These are phyloP conservation scores for Conus ventricosus DNA, from an alignment of 1,140 invertebrate genomes.

Conservation along the genomic window DNA sequence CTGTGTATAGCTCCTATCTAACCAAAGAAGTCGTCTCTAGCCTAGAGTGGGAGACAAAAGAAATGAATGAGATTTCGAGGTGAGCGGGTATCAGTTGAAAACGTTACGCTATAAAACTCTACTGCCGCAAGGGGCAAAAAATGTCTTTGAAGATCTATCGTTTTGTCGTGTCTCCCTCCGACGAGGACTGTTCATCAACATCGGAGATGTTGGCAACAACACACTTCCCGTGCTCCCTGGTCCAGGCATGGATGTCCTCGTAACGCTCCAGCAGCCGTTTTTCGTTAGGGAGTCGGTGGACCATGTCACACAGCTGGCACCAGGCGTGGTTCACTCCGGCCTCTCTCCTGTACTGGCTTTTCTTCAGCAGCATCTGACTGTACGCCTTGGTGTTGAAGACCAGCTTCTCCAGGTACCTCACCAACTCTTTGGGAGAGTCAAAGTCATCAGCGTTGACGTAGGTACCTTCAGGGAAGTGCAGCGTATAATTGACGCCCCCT, in stretches of 20 bases:
- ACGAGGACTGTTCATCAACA: not conserved
- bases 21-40: no score
- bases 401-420: conserved; percentile 16
- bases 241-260: conserved; percentile 1
- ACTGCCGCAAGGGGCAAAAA: not conserved
- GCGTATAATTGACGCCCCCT: conserved; percentile 78
- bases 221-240: not conserved
- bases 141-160: not conserved
- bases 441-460: conserved; percentile 31
- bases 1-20: no score
- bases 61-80: no score
- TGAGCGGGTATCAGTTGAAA: no score
- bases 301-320: conserved; percentile 25
- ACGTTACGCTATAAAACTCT: not conserved
- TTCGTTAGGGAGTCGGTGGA: not conserved
- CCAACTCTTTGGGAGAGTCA: conserved; percentile 17
- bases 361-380: conserved; percentile 16
- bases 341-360: not conserved
- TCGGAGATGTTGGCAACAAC: not conserved
- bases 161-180: not conserved
- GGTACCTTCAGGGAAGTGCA: conserved; percentile 80
- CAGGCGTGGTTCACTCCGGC: not conserved
- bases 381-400: conserved; percentile 8
- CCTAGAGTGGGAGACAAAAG: no score
- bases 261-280: not conserved